Conservation (phyloP, 53 echinoderm and acorn worm species). For the Echinometra lucunter region DNA sequence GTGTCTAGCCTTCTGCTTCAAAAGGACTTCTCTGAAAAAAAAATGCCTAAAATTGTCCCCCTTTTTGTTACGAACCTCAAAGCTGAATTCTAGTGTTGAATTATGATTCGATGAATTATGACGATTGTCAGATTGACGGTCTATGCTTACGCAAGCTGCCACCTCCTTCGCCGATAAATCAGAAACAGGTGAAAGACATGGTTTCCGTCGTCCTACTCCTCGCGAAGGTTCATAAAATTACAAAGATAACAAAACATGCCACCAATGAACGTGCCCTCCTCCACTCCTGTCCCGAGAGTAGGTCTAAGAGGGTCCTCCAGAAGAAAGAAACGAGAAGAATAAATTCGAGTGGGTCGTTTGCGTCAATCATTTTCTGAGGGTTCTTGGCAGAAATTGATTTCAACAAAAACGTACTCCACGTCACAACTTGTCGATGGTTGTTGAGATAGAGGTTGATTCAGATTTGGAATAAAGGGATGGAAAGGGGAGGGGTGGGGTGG, state of each 20-base stretch:
- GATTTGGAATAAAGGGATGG: too few species aligned
- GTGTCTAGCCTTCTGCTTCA: neutral
- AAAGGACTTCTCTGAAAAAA: neutral
- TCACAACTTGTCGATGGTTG: neutral
- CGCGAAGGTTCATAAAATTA: neutral
- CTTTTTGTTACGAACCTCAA: neutral
- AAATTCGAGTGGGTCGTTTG: slow-evolving; percentile 13
- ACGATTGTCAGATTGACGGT: neutral
- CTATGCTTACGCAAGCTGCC: neutral
- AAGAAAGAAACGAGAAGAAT: neutral
- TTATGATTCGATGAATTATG: neutral
- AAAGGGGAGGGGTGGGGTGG: too few species aligned
- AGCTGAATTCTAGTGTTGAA: neutral
- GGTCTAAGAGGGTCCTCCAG: neutral
- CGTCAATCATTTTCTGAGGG: neutral
- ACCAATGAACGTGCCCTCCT: neutral
- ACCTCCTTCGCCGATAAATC: neutral
- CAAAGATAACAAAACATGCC: neutral
- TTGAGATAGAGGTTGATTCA: neutral
- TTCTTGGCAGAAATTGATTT: slow-evolving; percentile 18
- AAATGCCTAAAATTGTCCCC: neutral
- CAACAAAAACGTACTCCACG: neutral
- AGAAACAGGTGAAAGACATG: neutral
- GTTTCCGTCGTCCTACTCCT: neutral
- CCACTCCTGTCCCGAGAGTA: neutral